phyloP scores from a whole-genome alignment of 2,113 vertebrate genomes.

The Neopipo cinnamomea region DNA sequence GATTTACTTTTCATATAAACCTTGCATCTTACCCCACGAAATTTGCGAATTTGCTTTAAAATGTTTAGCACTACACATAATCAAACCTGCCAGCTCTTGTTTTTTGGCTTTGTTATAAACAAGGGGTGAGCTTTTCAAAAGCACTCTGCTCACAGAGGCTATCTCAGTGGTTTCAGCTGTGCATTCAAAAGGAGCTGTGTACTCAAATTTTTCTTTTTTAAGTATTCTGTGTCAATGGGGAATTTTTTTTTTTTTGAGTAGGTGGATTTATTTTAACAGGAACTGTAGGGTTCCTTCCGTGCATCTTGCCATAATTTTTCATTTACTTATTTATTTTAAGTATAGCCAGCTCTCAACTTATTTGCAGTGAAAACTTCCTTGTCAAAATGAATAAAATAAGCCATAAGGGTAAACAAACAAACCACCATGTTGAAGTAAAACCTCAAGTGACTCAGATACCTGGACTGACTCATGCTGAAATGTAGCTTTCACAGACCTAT shows the following conservation, averaged over 20 bases:
- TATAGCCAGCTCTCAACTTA: background rate
- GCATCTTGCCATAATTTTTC: background rate
- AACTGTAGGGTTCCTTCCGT: background rate
- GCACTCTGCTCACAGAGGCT: constrained; percentile 37
- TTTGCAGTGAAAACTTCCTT: constrained; percentile 4
- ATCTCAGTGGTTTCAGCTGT: constrained; percentile 53
- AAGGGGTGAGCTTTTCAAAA: constrained; percentile 31
- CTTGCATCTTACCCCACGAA: background rate
- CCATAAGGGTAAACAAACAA: background rate
- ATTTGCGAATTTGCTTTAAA: constrained; percentile 13
- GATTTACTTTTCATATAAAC: constrained; percentile 16
- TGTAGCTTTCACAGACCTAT: background rate
- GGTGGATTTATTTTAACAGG: background rate
- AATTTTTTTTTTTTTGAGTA: background rate
- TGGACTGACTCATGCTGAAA: background rate
- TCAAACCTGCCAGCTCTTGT: background rate
- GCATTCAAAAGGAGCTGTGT: constrained; percentile 24
- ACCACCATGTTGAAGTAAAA: background rate
- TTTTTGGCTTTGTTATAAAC: constrained; percentile 35
- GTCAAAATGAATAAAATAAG: constrained; percentile 31
- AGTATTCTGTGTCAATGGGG: background rate
- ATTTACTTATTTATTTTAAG: background rate
- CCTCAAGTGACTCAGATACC: background rate
- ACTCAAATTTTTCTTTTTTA: background rate
- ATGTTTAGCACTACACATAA: background rate